phyloP scores from a whole-genome alignment of 2,113 vertebrate species.

The Trematomus loennbergii region DNA sequence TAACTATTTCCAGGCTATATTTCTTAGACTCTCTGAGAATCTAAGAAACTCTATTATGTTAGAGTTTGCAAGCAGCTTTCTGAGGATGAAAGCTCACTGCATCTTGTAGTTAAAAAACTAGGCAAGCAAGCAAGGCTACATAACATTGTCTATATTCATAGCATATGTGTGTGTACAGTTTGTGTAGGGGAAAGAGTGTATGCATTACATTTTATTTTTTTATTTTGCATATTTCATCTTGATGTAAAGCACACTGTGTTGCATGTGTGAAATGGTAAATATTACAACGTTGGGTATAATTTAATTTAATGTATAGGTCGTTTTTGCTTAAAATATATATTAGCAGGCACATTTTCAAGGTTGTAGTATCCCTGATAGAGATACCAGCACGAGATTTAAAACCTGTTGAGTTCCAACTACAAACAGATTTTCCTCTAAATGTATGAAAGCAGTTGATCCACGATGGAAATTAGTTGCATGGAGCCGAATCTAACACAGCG shows the following conservation, averaged over 20 bases:
- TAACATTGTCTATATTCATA: too few species aligned
- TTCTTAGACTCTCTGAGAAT: slow-evolving; percentile 8
- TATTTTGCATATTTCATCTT: too few species aligned
- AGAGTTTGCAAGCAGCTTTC: slow-evolving; percentile 15
- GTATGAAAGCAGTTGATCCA: background rate
- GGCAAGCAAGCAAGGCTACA: background rate
- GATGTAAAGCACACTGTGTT: too few species aligned
- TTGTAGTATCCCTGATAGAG: background rate
- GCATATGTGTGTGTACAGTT: too few species aligned
- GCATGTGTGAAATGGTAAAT: too few species aligned
- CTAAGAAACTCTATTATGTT: slow-evolving; percentile 19
- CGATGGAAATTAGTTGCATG: background rate
- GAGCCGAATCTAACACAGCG: background rate
- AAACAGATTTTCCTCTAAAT: background rate
- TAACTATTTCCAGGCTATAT: slow-evolving; percentile 55
- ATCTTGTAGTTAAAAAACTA: slow-evolving; percentile 15
- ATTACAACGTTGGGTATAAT: background rate
- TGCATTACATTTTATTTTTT: too few species aligned
- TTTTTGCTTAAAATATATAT: background rate
- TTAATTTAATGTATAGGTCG: background rate
- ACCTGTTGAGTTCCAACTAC: slow-evolving; percentile 79
- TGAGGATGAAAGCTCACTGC: slow-evolving; percentile 11
- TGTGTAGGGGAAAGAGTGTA: too few species aligned
- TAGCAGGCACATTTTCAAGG: background rate
- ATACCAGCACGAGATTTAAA: slow-evolving; percentile 10